Evolutionary conservation across 2,888 invertebrate genomes (phyloP).

Genomic region (Phragmatobia fuliginosa): DNA sequence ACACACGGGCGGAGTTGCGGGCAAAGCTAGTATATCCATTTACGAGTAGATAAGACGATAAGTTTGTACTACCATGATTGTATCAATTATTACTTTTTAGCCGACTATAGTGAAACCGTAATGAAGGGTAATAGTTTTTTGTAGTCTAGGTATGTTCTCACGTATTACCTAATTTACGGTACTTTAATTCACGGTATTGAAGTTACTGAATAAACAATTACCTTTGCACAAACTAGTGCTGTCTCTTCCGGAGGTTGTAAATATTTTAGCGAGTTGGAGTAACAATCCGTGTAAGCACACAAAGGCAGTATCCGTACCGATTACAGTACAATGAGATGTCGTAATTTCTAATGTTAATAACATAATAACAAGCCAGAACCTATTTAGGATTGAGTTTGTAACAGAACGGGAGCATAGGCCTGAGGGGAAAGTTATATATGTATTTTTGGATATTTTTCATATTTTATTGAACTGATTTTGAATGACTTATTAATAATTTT

Average conservation of each 20-base stretch:
- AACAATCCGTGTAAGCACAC: slow-evolving; percentile 38
- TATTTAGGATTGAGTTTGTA: slow-evolving; percentile 63
- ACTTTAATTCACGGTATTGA: too few species aligned
- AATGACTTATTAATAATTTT: too few species aligned
- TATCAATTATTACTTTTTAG: too few species aligned
- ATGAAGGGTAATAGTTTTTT: too few species aligned
- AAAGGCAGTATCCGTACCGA: slow-evolving; percentile 51
- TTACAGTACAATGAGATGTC: slow-evolving; percentile 77
- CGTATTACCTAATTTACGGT: too few species aligned
- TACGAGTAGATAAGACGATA: too few species aligned
- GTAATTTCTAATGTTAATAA: slow-evolving; percentile 81
- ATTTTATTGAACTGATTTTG: background rate
- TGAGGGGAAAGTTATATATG: slow-evolving; percentile 33
- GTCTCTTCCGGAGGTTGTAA: slow-evolving; percentile 29
- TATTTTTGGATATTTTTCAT: background rate
- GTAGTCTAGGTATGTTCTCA: too few species aligned
- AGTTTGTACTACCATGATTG: too few species aligned
- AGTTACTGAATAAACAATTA: background rate
- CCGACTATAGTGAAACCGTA: too few species aligned
- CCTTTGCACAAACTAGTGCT: background rate
- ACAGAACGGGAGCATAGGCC: slow-evolving; percentile 56
- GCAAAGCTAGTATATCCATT: too few species aligned
- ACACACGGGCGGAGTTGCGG: too few species aligned
- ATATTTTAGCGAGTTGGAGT: slow-evolving; percentile 29
- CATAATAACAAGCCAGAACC: slow-evolving; percentile 72